Evolutionary conservation across 2,888 invertebrate species (phyloP), one percentile per base, ranked within the genome.

Genomic region (Vanessa cardui): DNA sequence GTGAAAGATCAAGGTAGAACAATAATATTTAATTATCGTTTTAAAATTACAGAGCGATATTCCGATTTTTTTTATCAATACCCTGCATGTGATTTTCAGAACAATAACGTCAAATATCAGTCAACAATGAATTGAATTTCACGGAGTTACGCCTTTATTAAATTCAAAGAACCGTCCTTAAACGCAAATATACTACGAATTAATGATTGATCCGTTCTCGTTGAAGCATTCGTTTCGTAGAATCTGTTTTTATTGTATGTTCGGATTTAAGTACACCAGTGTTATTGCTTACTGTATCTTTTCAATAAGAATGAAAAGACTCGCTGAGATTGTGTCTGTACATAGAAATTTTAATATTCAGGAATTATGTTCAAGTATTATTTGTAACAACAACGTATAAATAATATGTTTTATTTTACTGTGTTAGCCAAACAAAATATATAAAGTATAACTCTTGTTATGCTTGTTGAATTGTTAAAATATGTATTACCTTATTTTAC

Each of bases 181-280:
- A 68, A 68, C 56, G 64, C 56, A 50, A 66, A 61, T 67, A 63
- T 63, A 66, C 62, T 62, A 66, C 62, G 58, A 52, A 54, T 66
- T 62, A 68, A 47, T 68, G 54, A 60, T 64, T 50, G 68, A 67
- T 63, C 62, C 1, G 5, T 26, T 44, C 31, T 9, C 50, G 44
- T 44, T 21, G 58, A 31, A 44, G 59, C 20, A 60, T n/a, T 49
- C 58, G 18, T 62, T 60, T 62, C 62, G 46, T 49, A 50, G 64
- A 64, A 50, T 58, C 12, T 21, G 58, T 33, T 56, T 63, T 20
- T 47, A 4, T 56, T 39, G 21, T 58, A 44, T 26, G 44, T 60
- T 46, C 26, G 18, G 15, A 67, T 62, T 67, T 50, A 62, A 58
- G 50, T 46, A 31, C 20, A 18, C 21, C 62, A 26, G 58, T 47